Conservation (phyloP, 2,888 invertebrate genomes). For the Zygaena filipendulae region DNA sequence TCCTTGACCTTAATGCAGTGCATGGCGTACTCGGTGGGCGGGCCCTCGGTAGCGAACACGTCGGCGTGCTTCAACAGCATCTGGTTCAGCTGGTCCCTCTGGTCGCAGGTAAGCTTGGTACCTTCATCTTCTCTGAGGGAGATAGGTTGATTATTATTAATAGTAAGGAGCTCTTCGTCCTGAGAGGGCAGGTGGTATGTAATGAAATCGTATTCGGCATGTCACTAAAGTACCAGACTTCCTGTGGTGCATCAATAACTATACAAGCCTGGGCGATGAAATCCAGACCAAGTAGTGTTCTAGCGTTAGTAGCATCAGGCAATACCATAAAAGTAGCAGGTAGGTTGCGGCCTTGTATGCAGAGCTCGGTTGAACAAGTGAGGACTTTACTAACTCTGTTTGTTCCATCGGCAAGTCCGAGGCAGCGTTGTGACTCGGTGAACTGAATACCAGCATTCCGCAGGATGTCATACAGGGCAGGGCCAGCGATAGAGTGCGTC, state of each 20-base stretch:
- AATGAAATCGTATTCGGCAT: neutral
- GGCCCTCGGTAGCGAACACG: too few species aligned
- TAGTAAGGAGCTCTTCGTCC: too few species aligned
- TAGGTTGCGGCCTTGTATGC: slow-evolving; percentile 1
- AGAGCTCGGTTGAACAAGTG: too few species aligned
- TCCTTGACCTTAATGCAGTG: slow-evolving; percentile 23
- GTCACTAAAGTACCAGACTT: neutral
- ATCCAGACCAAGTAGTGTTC: slow-evolving; percentile 6
- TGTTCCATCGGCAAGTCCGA: slow-evolving; percentile 7
- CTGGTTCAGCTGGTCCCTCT: slow-evolving; percentile 4
- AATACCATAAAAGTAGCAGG: slow-evolving; percentile 6
- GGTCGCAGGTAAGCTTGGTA: slow-evolving; percentile 1
- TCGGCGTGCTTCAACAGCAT: slow-evolving; percentile 1
- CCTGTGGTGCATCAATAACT: slow-evolving; percentile 1
- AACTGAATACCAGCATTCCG: slow-evolving; percentile 3
- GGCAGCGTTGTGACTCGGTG: neutral
- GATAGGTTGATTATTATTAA: too few species aligned
- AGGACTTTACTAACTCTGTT: too few species aligned
- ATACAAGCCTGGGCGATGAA: neutral
- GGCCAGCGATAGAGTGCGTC: slow-evolving; percentile 8
- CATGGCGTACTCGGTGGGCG: too few species aligned
- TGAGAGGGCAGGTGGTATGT: too few species aligned
- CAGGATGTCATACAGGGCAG: slow-evolving; percentile 4
- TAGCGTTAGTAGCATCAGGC: slow-evolving; percentile 5
- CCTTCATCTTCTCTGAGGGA: slow-evolving; percentile 9